Evolutionary conservation across 23 tunicate species (phyloP), one percentile per base, ranked within the genome.

Genomic region (Styela clava): DNA sequence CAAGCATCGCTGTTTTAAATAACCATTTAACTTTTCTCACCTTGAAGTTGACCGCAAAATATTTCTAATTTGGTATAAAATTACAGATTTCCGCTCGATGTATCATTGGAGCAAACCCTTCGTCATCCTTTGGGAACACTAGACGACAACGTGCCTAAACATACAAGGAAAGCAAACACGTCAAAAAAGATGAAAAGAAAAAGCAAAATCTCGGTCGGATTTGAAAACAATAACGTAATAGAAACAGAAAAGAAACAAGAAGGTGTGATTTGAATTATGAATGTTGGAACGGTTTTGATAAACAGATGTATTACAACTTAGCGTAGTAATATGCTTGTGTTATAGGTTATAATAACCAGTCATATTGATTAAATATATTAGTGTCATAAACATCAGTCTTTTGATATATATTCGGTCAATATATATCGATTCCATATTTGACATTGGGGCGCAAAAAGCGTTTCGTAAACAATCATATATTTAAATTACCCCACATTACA

Each of bases 91-190:
- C 64, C 81, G 52, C 64, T 64, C 12, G 37, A 9, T 2, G 31
- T 33, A 18, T 25, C 52, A 7, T 24, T 27, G 27, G 64, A n/a
- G 29, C 65, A 76, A 27, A 36, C 65, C 27, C n/a, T 44, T 27
- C 64, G 81, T 21, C 81, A 52, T 1, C 81, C 81, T 26, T 64
- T 76, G 12, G 81, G 62, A 24, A 52, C 67, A 1, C 21, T 76
- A 22, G 65, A 52, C 64, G 81, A 76, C 9, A 76, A 76, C 52
- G 64, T 76, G 27, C 26, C 63, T 5, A 76, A 16, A 67, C 16
- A 16, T 16, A 18, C 30, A 67, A 67, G 31, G 24, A 67, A 67
- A 25, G 22, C 71, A 16, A 29, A 24, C 30, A 67, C 16, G 19
- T 18, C 30, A 16, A 67, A 67, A 67, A 27, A 67, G 71, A 18